These are phyloP conservation scores for Poeciliopsis paucimaculata DNA, from an alignment of 2,797 vertebrate genomes.

Conservation along the genomic window DNA sequence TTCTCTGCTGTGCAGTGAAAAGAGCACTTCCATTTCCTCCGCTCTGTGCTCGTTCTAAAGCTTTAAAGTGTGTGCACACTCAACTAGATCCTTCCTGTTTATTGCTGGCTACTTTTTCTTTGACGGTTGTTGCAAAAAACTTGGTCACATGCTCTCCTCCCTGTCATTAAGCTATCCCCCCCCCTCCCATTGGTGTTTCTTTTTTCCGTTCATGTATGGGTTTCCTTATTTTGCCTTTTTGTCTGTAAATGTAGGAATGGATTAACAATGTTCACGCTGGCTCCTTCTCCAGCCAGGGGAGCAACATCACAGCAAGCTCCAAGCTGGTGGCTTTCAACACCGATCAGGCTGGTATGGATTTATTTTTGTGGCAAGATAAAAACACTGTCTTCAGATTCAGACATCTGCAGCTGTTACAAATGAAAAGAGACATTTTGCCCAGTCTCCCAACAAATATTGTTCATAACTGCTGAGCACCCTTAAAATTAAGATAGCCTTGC, in stretches of 20 bases:
- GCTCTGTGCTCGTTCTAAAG: slow-evolving; percentile 41
- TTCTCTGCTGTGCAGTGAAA: slow-evolving; percentile 51
- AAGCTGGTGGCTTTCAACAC: slow-evolving; percentile 86
- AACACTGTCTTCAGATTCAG: not conserved
- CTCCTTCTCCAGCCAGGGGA: slow-evolving; percentile 81
- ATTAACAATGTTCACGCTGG: slow-evolving; percentile 83
- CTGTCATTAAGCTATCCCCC: not conserved
- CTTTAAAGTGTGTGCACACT: slow-evolving; percentile 23
- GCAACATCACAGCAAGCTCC: slow-evolving; percentile 89
- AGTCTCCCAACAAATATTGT: not conserved
- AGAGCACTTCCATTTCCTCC: slow-evolving; percentile 70
- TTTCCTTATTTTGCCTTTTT: not conserved
- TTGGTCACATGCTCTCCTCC: not conserved
- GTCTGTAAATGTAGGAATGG: slow-evolving; percentile 84
- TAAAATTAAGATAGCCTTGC: not conserved
- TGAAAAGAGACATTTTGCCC: not conserved
- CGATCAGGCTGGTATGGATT: slow-evolving; percentile 84
- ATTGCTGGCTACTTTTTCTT: slow-evolving; percentile 9
- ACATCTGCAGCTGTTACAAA: not conserved
- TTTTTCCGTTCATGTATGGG: not conserved
- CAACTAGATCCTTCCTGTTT: slow-evolving; percentile 72
- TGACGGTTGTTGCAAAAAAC: slow-evolving; percentile 10
- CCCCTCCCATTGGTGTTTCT: not conserved
- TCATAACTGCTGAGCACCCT: not conserved
- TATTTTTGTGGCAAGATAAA: not conserved